Percentiles rank a stretch among this genome's conserved stretches.
Conservation (phyloP, 1,140 invertebrate genomes). For the Achatina immaculata region DNA sequence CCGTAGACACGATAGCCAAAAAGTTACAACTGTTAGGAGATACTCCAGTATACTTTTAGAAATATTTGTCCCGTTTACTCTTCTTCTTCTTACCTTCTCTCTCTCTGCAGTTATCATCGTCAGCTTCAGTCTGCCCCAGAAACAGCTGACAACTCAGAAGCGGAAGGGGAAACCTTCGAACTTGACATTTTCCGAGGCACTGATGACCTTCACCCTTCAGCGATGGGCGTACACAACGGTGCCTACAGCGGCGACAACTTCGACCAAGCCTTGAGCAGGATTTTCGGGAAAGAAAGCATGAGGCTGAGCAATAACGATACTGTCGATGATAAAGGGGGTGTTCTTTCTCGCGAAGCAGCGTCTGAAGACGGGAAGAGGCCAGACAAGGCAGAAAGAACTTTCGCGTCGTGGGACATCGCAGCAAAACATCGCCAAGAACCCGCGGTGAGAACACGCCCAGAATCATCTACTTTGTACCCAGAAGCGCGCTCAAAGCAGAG, state of each 20-base stretch:
- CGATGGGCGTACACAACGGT: conserved; percentile 11
- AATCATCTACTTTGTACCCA: background rate
- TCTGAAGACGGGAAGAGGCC: too few relatives aligned
- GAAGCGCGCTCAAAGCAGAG: background rate
- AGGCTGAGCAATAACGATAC: background rate
- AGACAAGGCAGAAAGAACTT: background rate
- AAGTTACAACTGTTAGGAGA: too few relatives aligned
- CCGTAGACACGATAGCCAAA: too few relatives aligned
- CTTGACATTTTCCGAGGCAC: background rate
- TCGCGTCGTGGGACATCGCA: background rate
- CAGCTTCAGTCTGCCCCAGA: conserved; percentile 26
- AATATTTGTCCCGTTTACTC: background rate
- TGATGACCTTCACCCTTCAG: background rate
- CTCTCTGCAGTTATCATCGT: conserved; percentile 38
- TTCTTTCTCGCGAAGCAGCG: too few relatives aligned
- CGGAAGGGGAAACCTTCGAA: conserved; percentile 1
- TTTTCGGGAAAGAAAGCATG: background rate
- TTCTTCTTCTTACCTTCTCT: too few relatives aligned
- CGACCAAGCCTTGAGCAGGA: background rate
- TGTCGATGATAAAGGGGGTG: too few relatives aligned
- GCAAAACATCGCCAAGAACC: background rate
- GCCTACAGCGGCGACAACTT: conserved; percentile 8
- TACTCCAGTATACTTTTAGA: too few relatives aligned
- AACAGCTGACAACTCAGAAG: background rate
- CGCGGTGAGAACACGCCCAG: background rate